These are phyloP conservation scores for Antheraea mylitta DNA, from an alignment of 1,140 invertebrate genomes.

Conservation along the genomic window DNA sequence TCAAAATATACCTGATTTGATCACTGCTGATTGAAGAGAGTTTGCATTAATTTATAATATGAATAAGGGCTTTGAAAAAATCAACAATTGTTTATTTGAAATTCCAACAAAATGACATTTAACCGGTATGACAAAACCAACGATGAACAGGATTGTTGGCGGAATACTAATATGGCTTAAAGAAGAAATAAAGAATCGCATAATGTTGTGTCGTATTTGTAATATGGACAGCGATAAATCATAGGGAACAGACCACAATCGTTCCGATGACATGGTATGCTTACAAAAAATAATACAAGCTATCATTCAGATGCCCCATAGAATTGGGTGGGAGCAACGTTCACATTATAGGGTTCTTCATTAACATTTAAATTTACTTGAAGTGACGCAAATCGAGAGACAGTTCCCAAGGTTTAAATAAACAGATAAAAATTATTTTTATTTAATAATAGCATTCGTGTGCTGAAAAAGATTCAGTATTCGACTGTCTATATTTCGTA, in stretches of 20 bases:
- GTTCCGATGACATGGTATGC: slow-evolving; percentile 75
- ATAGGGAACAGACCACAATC: slow-evolving; percentile 75
- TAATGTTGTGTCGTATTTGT: slow-evolving; percentile 76
- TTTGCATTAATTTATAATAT: slow-evolving; percentile 62
- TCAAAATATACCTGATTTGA: slow-evolving; percentile 52
- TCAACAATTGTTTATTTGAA: slow-evolving; percentile 70
- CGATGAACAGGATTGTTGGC: slow-evolving; percentile 65
- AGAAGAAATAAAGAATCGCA: slow-evolving; percentile 76
- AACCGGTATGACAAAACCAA: slow-evolving; percentile 76
- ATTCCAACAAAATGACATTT: slow-evolving; percentile 77
- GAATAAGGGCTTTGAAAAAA: slow-evolving; percentile 56
- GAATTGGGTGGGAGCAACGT: slow-evolving; percentile 67
- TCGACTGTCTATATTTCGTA: too few relatives aligned
- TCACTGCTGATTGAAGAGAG: slow-evolving; percentile 61
- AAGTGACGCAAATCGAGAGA: too few relatives aligned
- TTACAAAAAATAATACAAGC: slow-evolving; percentile 74
- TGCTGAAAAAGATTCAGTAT: too few relatives aligned
- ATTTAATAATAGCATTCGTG: too few relatives aligned
- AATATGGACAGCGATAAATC: slow-evolving; percentile 76
- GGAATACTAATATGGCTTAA: slow-evolving; percentile 76
- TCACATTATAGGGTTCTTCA: slow-evolving; percentile 43
- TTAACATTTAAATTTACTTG: neutral
- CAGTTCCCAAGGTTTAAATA: too few relatives aligned
- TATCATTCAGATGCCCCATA: slow-evolving; percentile 70
- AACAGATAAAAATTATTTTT: too few relatives aligned